Base-by-base conservation (phyloP, 2,888 invertebrate species). In the Laspeyria flexula region DNA sequence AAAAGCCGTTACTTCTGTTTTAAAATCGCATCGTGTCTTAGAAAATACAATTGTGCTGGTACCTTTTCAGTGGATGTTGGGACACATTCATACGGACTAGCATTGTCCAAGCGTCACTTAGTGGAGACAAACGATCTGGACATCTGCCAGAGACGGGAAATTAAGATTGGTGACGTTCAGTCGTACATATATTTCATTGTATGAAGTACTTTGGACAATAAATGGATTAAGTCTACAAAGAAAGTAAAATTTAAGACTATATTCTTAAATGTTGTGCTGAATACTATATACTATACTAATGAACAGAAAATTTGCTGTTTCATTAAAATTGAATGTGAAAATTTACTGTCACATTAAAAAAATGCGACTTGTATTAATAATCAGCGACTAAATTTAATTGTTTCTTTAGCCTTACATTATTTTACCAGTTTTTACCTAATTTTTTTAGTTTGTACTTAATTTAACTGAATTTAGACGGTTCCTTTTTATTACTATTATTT, bases 81-180 rank as follows among this genome's bases (percentile, higher is more conserved):
- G 60, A 55, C 30, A 40, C 27, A 46, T 47, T 42, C 21, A 21
- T 34, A 21, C 38, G 44, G 54, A 44, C 29, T 45, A 55, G 52
- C 43, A 50, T 66, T 59, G 65, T 65, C 67, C 57, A 52, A 69
- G 52, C 55, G 62, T 62, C 70, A 65, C 62, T 69, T 65, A 69
- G 59, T 40, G 34, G 33, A 62, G 70, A 68, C 57, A 63, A 63
- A 68, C 46, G 61, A 58, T 46, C 58, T 68, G 70, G 66, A 65
- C 43, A 25, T 44, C 48, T 53, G 68, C 68, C 66, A 69, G 58
- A 46, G 62, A 60, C 55, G 53, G 57, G 46, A 58, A 65, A 68
- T 65, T 65, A 59, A 65, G 65, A 65, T 65, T 61, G 51, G 69
- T 61, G 61, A 61, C 65, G 61, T 44, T 45, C 42, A 41, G 39